phyloP scores from a whole-genome alignment of 2,113 vertebrate genomes.

The Zapus hudsonius region DNA sequence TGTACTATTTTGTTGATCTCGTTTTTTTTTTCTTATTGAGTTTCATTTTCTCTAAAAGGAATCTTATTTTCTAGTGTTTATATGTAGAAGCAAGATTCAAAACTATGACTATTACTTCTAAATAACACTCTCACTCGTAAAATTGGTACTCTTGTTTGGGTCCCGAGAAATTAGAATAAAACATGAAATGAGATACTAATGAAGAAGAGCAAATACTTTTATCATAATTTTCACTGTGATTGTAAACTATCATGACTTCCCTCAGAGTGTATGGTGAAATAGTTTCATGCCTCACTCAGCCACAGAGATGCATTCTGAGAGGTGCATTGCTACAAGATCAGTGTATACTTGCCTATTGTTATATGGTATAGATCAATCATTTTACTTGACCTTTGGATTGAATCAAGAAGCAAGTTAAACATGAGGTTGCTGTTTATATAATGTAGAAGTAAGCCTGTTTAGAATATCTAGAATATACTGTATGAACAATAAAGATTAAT shows the following conservation, averaged over 20 bases:
- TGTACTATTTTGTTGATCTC: conserved; percentile 71
- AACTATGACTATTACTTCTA: conserved; percentile 69
- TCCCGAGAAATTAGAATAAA: neutral
- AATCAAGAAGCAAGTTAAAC: neutral
- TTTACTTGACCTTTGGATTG: neutral
- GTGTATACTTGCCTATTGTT: neutral
- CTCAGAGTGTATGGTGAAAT: neutral
- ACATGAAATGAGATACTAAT: neutral
- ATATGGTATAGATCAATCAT: neutral
- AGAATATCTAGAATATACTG: neutral
- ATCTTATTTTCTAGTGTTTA: conserved; percentile 72
- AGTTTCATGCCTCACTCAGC: neutral
- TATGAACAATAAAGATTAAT: neutral
- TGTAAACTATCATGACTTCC: neutral
- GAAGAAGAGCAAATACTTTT: neutral
- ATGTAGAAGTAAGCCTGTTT: neutral
- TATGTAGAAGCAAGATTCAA: conserved; percentile 35
- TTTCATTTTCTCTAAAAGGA: conserved; percentile 78
- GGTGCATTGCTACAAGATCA: neutral
- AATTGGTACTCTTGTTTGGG: neutral
- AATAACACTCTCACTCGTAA: conserved; percentile 29
- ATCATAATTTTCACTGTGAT: neutral
- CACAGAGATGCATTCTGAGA: neutral
- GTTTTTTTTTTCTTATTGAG: conserved; percentile 63
- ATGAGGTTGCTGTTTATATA: neutral